These are phyloP conservation scores for Corythornis vintsioides DNA, from an alignment of 2,113 vertebrate species.

Conservation along the genomic window DNA sequence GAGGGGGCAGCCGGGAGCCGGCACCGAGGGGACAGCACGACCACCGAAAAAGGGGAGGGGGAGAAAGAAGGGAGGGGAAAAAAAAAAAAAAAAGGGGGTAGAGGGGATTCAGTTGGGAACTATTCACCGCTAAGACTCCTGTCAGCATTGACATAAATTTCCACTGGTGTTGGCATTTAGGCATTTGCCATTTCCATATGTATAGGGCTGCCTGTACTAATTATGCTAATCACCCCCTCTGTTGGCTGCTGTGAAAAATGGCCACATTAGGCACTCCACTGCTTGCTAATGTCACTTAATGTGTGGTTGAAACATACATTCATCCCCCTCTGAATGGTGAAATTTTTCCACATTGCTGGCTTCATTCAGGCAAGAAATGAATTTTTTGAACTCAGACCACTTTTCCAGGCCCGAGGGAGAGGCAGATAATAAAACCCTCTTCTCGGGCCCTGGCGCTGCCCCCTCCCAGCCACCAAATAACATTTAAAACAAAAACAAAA, in stretches of 20 bases:
- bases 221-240: conserved; percentile 96
- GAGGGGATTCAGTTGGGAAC: conserved; percentile 81
- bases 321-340: conserved; percentile 91
- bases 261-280: conserved; percentile 96
- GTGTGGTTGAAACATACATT: conserved; percentile 97
- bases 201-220: conserved; percentile 95
- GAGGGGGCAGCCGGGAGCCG: background rate
- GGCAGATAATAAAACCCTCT: conserved; percentile 74
- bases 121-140: conserved; percentile 89
- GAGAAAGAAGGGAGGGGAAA: background rate
- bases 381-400: conserved; percentile 90
- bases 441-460: conserved; percentile 57
- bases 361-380: conserved; percentile 94
- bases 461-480: conserved; percentile 56
- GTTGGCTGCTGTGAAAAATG: conserved; percentile 96
- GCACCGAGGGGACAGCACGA: conserved; percentile 45
- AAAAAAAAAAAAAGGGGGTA: background rate
- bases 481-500: conserved; percentile 40
- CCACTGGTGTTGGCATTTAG: conserved; percentile 92
- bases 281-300: conserved; percentile 96
- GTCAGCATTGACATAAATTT: conserved; percentile 94
- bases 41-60: background rate
- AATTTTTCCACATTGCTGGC: conserved; percentile 96
- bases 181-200: conserved; percentile 94
- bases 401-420: conserved; percentile 80